phyloP scores from a whole-genome alignment of 2,113 vertebrate genomes.

The Pholis gunnellus region DNA sequence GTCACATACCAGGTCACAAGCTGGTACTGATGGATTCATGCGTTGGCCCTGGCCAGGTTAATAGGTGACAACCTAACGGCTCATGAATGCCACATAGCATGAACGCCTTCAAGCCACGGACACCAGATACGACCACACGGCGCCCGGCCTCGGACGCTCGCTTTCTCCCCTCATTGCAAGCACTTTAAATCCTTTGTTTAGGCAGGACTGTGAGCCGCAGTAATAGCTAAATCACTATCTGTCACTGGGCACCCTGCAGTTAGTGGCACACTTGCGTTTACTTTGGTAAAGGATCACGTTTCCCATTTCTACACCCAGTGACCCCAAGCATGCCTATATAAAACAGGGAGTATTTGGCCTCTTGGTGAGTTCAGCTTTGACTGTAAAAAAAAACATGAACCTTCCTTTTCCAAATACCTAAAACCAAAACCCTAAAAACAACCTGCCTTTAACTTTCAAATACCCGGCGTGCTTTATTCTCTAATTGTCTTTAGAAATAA shows the following conservation, averaged over 20 bases:
- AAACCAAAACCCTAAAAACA: slow-evolving; percentile 21
- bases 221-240: slow-evolving; percentile 67
- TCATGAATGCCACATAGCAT: not conserved
- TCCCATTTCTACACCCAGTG: slow-evolving; percentile 37
- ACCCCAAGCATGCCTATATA: slow-evolving; percentile 45
- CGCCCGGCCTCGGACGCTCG: slow-evolving; percentile 6
- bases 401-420: slow-evolving; percentile 3
- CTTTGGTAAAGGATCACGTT: slow-evolving; percentile 53
- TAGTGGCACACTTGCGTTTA: slow-evolving; percentile 63
- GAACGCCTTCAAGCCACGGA: slow-evolving; percentile 13
- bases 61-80: slow-evolving; percentile 25
- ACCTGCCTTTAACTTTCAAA: slow-evolving; percentile 24
- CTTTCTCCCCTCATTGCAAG: slow-evolving; percentile 52
- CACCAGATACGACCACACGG: slow-evolving; percentile 48
- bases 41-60: not conserved
- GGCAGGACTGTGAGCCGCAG: slow-evolving; percentile 57
- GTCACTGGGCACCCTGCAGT: slow-evolving; percentile 69
- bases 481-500: slow-evolving; percentile 16
- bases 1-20: slow-evolving; percentile 11
- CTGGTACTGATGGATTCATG: not conserved
- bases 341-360: slow-evolving; percentile 4
- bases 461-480: not conserved
- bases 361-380: slow-evolving; percentile 23
- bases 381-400: slow-evolving; percentile 8
- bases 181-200: slow-evolving; percentile 62